Conservation (phyloP, 1,140 invertebrate genomes). For the Heterodera schachtii region DNA sequence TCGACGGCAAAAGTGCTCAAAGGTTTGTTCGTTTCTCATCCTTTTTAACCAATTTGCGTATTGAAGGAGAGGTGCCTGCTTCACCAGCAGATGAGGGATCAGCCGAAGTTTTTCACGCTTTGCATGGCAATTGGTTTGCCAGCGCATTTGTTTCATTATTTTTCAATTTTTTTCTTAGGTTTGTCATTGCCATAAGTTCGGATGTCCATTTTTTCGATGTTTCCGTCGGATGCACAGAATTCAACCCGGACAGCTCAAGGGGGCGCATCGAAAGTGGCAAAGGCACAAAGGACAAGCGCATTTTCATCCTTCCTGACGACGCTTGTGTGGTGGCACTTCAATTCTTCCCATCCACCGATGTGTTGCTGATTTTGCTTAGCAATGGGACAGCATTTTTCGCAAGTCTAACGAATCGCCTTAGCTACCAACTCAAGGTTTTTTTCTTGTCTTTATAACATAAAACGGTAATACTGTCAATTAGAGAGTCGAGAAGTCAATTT, state of each 20-base stretch:
- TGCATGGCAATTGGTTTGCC: constrained; percentile 24
- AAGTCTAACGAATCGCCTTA: constrained; percentile 1
- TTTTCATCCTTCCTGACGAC: constrained; percentile 1
- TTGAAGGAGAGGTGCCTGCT: background rate
- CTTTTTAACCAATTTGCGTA: background rate
- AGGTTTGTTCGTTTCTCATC: background rate
- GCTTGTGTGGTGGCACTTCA: constrained; percentile 13
- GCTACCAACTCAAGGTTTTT: background rate
- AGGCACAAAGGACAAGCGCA: constrained; percentile 17
- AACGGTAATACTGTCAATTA: no score
- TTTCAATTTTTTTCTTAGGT: background rate
- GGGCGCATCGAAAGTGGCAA: constrained; percentile 12
- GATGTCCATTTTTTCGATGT: constrained; percentile 37
- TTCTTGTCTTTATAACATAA: no score
- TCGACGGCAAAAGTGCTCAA: constrained; percentile 23
- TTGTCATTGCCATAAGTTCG: constrained; percentile 25
- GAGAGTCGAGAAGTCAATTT: no score
- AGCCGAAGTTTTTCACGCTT: constrained; percentile 23
- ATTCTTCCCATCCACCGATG: constrained; percentile 31
- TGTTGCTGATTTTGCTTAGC: constrained; percentile 26
- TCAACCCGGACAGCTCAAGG: constrained; percentile 12
- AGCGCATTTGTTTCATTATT: background rate
- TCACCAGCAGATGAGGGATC: background rate
- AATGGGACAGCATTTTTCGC: constrained; percentile 13
- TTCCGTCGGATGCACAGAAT: constrained; percentile 28